Evolutionary conservation across 2,113 vertebrate genomes (phyloP).

Genomic region (Hippolais icterina): DNA sequence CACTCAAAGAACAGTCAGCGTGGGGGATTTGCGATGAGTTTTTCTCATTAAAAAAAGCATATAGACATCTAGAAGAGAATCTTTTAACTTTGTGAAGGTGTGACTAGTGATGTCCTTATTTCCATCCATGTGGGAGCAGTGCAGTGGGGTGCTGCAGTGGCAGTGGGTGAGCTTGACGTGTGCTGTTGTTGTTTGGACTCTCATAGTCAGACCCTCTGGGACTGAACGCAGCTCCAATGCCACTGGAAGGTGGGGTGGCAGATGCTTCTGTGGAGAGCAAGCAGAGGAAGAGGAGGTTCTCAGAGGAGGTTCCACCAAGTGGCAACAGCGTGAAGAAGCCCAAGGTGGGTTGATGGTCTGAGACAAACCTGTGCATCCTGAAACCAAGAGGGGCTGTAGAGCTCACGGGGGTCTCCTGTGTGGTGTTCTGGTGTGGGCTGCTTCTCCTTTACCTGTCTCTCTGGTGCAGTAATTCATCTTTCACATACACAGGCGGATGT

Average conservation of each 20-base stretch:
- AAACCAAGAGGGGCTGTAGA: background rate
- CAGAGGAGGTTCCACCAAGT: conserved; percentile 83
- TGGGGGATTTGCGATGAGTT: background rate
- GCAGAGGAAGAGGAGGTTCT: conserved; percentile 85
- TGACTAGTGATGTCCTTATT: background rate
- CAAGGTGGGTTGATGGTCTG: conserved; percentile 73
- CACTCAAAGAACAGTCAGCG: background rate
- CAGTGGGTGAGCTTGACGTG: background rate
- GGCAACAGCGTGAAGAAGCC: conserved; percentile 86
- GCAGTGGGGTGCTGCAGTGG: background rate
- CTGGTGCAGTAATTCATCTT: background rate
- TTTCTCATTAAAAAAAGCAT: background rate
- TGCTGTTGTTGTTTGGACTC: background rate
- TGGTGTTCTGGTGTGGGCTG: background rate
- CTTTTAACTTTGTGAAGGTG: background rate
- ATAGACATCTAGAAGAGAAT: background rate
- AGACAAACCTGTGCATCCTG: background rate
- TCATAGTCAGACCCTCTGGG: conserved; percentile 94
- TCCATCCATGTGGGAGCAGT: background rate
- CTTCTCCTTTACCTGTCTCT: background rate
- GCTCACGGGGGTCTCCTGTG: rapidly evolving
- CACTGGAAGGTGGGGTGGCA: conserved; percentile 78
- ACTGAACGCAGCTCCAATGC: conserved; percentile 87
- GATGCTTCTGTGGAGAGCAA: conserved; percentile 84
- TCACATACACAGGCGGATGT: conserved; percentile 70